phyloP scores from a whole-genome alignment of 2,888 invertebrate species.

The Amaurobius ferox region DNA sequence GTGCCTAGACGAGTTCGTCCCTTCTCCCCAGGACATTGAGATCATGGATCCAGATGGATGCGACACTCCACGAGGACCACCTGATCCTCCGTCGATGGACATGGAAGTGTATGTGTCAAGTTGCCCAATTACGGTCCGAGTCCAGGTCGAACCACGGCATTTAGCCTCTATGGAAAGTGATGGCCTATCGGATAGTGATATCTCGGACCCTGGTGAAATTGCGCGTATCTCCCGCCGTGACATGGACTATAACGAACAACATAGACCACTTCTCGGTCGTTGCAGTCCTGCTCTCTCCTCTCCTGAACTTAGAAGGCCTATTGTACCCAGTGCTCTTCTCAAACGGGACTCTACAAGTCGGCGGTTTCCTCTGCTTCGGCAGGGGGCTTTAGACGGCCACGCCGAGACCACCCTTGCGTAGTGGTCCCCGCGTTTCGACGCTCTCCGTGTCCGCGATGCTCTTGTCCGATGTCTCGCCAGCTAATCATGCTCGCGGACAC shows the following conservation, averaged over 20 bases:
- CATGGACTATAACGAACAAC: slow-evolving; percentile 56
- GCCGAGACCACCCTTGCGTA: slow-evolving; percentile 44
- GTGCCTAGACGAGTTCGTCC: slow-evolving; percentile 71
- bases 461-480: slow-evolving; percentile 45
- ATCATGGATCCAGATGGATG: slow-evolving; percentile 74
- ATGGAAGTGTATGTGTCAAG: slow-evolving; percentile 72
- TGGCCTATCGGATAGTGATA: slow-evolving; percentile 72
- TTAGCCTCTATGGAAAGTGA: slow-evolving; percentile 75
- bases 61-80: slow-evolving; percentile 68
- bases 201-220: slow-evolving; percentile 57
- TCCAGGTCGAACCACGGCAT: slow-evolving; percentile 70
- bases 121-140: slow-evolving; percentile 71
- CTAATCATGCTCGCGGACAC: slow-evolving; percentile 35
- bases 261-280: slow-evolving; percentile 63
- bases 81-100: slow-evolving; percentile 68
- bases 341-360: slow-evolving; percentile 67
- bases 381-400: slow-evolving; percentile 66
- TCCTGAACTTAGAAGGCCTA: slow-evolving; percentile 39
- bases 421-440: slow-evolving; percentile 9
- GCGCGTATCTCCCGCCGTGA: slow-evolving; percentile 48
- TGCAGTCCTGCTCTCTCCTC: slow-evolving; percentile 70
- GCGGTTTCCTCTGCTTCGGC: slow-evolving; percentile 66
- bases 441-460: slow-evolving; percentile 44
- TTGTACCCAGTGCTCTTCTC: slow-evolving; percentile 38
- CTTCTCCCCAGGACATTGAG: slow-evolving; percentile 74